Conservation (phyloP, 2,888 invertebrate genomes). For the Lasiommata megera region DNA sequence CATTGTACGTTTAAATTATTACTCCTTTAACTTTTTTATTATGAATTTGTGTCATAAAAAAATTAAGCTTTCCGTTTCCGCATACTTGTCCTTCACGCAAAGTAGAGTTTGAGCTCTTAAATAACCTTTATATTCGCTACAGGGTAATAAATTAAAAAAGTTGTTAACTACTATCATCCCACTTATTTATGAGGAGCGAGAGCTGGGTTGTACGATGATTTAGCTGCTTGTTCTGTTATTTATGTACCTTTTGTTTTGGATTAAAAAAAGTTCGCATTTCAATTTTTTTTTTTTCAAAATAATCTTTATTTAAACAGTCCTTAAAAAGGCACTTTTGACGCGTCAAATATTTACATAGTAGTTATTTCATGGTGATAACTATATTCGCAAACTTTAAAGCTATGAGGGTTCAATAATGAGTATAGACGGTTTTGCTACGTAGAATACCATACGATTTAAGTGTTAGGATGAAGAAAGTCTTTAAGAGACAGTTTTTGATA, state of each 20-base stretch:
- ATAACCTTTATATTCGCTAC: conserved; percentile 7
- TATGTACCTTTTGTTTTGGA: not conserved
- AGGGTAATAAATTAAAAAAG: conserved; percentile 12
- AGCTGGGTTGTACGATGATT: not conserved
- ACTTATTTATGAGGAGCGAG: conserved; percentile 3
- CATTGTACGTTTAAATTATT: not conserved
- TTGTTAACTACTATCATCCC: conserved; percentile 11
- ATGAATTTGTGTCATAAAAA: not conserved
- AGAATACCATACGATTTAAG: no score
- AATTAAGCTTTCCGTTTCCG: not conserved
- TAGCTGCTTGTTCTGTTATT: not conserved
- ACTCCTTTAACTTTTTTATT: not conserved
- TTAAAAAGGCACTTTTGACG: no score
- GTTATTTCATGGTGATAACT: no score
- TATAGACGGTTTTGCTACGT: no score
- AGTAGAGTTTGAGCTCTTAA: conserved; percentile 9
- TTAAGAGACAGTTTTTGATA: no score
- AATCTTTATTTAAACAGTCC: no score
- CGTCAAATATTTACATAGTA: no score
- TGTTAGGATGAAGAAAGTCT: no score
- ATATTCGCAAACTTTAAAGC: no score
- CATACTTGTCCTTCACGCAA: conserved; percentile 4
- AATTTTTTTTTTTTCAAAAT: no score
- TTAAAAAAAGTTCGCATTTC: no score
- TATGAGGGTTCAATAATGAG: no score